Conservation (phyloP, 2,797 vertebrate genomes). For the Orestias chungarensis region DNA sequence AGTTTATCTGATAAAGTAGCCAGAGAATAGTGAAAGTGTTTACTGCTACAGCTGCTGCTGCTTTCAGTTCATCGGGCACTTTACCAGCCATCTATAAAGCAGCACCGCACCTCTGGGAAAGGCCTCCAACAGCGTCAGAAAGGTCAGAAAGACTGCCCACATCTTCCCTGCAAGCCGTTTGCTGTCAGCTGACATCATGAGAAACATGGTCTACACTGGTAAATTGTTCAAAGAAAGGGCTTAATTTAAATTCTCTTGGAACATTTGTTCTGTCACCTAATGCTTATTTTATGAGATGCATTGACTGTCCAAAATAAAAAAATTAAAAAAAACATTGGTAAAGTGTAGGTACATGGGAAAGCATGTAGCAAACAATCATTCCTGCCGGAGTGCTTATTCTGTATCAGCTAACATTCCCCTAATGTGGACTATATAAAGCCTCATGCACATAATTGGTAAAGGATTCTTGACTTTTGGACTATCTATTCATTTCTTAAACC, state of each 20-base stretch:
- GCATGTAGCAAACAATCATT: constrained; percentile 1
- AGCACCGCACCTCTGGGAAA: constrained; percentile 23
- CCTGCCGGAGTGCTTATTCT: background rate
- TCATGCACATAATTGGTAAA: constrained; percentile 10
- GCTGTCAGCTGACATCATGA: constrained; percentile 25
- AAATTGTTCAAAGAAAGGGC: background rate
- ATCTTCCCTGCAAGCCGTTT: constrained; percentile 28
- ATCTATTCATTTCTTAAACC: constrained; percentile 6
- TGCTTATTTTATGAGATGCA: constrained; percentile 9
- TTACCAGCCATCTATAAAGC: background rate
- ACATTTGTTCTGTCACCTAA: too few relatives aligned
- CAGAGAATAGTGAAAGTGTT: background rate
- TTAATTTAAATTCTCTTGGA: background rate
- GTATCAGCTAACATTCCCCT: background rate
- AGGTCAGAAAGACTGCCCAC: constrained; percentile 45
- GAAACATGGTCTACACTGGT: constrained; percentile 3
- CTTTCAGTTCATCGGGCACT: constrained; percentile 7
- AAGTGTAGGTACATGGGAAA: background rate
- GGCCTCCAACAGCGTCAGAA: constrained; percentile 36
- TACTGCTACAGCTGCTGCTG: background rate
- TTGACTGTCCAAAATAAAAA: background rate
- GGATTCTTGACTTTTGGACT: constrained; percentile 13
- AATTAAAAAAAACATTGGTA: too few relatives aligned
- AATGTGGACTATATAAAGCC: background rate
- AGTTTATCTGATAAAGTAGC: too few relatives aligned